Base-by-base conservation (phyloP, 30 jellyfish, hydroid and myxozoan genomes). In the Aurelia aurita complex sp. Pacific region DNA sequence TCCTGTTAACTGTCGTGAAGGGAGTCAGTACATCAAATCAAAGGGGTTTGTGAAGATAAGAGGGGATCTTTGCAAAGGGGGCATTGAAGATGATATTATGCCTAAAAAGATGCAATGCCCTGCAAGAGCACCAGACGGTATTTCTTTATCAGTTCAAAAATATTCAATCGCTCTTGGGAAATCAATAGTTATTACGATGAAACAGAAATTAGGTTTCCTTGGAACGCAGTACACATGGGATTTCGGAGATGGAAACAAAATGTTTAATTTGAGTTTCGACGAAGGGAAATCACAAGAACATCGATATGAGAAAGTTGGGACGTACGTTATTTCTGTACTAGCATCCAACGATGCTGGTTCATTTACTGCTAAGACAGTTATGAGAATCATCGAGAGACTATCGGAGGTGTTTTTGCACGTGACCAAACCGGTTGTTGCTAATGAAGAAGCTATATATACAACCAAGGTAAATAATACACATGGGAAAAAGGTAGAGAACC, bases 41-140 rank as follows among this genome's bases (percentile, higher is more conserved):
- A 87, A 83, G 74, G 98, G 98, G 13, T 92, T 81, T 60, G 70
- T 61, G 16, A 92, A 92, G 66, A 65, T 74, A 33, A 53, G 53
- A 53, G 97, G 98, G 38, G 89, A 87, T 69, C 71, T 65, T 59
- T 92, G 98, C 63, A 55, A 88, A 74, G 97, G 92, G 19, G 98
- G 98, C 43, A 75, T 87, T 59, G 97, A 88, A 18, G 77, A 75
- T n/a, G 85, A 86, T 70, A 46, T 92, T n/a, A 23, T 23, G 76
- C 98, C 98, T 1, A 76, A 74, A 3, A 23, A 40, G 15, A 78
- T 63, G 62, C 57, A 38, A 70, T 92, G 98, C 61, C 97, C 97
- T 16, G 87, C 83, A 18, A 53, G 60, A 67, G 96, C 96, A 8
- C 97, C 97, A 11, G 92, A 76, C 60, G 92, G 95, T 38, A 9